Conservation (phyloP, 2,888 invertebrate species). For the Mythimna vitellina region DNA sequence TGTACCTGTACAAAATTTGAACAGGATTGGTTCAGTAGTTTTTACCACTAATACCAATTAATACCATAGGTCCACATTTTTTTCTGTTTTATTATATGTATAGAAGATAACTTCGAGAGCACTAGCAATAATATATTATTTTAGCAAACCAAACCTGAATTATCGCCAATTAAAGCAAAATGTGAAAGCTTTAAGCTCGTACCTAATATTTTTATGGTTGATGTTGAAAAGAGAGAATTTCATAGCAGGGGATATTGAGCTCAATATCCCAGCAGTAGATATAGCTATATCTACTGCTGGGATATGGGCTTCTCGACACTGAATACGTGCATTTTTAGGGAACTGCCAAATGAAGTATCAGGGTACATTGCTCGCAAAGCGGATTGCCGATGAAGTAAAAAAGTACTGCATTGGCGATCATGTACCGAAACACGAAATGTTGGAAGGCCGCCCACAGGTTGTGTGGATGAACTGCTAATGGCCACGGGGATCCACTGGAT, state of each 20-base stretch:
- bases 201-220: neutral
- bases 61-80: too few species aligned
- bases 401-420: neutral
- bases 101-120: too few species aligned
- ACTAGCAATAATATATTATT: neutral
- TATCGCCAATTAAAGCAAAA: too few species aligned
- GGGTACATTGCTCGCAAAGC: neutral
- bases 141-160: too few species aligned
- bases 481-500: too few species aligned
- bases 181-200: neutral
- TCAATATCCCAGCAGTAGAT: too few species aligned
- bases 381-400: neutral
- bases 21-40: too few species aligned
- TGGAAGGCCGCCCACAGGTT: neutral
- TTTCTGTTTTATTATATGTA: too few species aligned
- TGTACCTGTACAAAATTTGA: too few species aligned
- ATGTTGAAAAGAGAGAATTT: neutral
- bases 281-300: too few species aligned
- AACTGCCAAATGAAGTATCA: neutral
- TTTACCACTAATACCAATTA: too few species aligned
- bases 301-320: too few species aligned
- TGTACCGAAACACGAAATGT: neutral
- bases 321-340: neutral
- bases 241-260: neutral
- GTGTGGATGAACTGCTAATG: neutral